Evolutionary conservation across 2,113 vertebrate genomes (phyloP).

Genomic region (Typhlomys cinereus): DNA sequence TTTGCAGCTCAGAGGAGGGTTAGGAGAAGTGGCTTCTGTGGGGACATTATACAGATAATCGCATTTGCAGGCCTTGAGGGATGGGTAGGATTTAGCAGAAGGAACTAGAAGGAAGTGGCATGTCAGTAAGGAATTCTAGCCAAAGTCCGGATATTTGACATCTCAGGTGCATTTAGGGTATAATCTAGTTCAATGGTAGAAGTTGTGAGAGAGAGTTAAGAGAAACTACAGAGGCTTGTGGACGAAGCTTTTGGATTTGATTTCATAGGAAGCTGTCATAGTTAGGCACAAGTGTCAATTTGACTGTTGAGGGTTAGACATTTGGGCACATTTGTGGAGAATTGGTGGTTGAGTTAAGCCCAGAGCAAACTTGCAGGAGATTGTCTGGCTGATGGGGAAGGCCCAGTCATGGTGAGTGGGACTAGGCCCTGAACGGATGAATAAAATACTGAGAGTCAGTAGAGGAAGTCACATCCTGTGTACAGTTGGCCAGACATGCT

Average conservation of each 20-base stretch:
- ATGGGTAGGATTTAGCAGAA: neutral
- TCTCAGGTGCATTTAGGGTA: neutral
- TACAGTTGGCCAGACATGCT: too few species aligned
- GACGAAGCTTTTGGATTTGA: neutral
- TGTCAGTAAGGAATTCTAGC: neutral
- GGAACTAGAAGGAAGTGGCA: neutral
- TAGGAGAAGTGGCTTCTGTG: neutral
- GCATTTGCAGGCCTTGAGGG: neutral
- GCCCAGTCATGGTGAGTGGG: too few species aligned
- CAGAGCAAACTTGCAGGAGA: too few species aligned
- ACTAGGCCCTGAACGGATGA: too few species aligned
- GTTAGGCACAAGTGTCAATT: too few species aligned
- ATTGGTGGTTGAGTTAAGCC: too few species aligned
- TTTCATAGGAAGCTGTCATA: slow-evolving; percentile 8
- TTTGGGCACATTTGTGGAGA: too few species aligned
- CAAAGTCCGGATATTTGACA: neutral
- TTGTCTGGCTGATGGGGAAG: too few species aligned
- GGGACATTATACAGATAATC: neutral
- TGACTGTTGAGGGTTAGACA: too few species aligned
- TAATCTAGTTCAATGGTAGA: neutral
- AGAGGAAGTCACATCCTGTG: too few species aligned
- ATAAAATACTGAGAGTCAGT: too few species aligned
- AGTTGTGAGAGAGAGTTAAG: neutral
- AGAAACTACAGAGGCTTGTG: neutral
- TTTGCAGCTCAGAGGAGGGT: neutral